Base-by-base conservation (phyloP, 2,888 invertebrate genomes). In the Drosophila macrothrix region DNA sequence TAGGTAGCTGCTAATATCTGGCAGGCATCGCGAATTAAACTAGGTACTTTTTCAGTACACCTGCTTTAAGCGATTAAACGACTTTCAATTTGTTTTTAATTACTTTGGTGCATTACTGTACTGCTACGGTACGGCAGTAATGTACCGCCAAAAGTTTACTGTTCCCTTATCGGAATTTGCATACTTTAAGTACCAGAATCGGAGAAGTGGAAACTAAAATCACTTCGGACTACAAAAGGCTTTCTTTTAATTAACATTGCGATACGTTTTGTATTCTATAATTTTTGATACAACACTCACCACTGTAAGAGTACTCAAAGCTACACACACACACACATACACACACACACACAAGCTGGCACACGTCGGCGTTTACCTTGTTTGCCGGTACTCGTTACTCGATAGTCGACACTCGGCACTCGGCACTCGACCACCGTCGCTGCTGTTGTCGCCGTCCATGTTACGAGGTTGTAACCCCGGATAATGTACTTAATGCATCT, bases 401-500 rank as follows among this genome's bases (percentile, higher is more conserved):
- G 35, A 43, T 29, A 55, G 28, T 37, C 55, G 49, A 12, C 37
- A 49, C 43, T 35, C 39, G 67, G 39, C 35, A 58, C 22, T 69
- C 59, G 62, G 39, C 35, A 58, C 22, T 69, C 59, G 62, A 67
- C 33, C 55, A 50, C 31, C 31, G 65, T 10, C 22, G 61, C 37
- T 22, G 72, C 60, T 37, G 76, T 59, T 73, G 83, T 85, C 71
- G 82, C 70, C 76, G 60, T 78, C 69, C 73, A 66, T 83, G 76
- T 70, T 68, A 74, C 73, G 79, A 81, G 90, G 92, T 92, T 93
- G 89, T 91, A 92, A 92, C 92, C 93, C 93, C 91, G 90, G 88
- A 92, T 93, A 93, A 92, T 92, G 89, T 90, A 84, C 88, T 92
- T 91, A 92, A 91, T 92, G 92, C 91, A 92, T 90, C 90, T 89